phyloP scores from a whole-genome alignment of 2,797 vertebrate genomes.

The Nothura maculosa region DNA sequence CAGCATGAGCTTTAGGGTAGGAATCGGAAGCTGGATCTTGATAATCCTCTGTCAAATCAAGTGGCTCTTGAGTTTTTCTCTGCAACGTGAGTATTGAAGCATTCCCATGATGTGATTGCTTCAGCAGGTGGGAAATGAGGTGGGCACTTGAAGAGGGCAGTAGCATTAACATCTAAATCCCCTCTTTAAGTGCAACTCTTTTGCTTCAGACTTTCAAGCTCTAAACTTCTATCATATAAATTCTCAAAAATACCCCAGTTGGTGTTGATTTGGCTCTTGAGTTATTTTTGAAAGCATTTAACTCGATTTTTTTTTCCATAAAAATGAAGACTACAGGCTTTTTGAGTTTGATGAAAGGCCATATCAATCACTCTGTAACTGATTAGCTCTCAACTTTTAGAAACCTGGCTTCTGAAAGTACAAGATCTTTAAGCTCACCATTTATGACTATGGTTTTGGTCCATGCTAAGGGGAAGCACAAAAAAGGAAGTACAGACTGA shows the following conservation, averaged over 20 bases:
- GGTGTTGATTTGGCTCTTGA: not conserved
- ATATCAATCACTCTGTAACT: not conserved
- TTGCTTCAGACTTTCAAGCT: not conserved
- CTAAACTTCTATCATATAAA: not conserved
- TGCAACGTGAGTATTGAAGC: not conserved
- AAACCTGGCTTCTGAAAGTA: not conserved
- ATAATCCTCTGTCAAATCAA: not conserved
- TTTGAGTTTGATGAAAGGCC: not conserved
- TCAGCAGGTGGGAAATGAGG: not conserved
- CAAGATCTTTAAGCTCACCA: not conserved
- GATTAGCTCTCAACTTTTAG: not conserved
- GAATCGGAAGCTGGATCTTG: not conserved
- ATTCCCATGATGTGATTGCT: not conserved
- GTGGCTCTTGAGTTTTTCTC: not conserved
- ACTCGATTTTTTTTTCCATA: not conserved
- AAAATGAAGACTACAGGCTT: not conserved
- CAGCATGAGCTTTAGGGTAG: not conserved
- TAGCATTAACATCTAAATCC: not conserved
- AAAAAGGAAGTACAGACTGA: not conserved
- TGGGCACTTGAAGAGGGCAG: not conserved
- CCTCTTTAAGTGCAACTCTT: not conserved
- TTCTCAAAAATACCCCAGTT: not conserved
- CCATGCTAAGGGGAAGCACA: not conserved
- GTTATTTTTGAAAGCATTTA: not conserved
- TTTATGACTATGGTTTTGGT: not conserved